Conservation (phyloP, 2,888 invertebrate genomes). For the Trypoxylon attenuatum region DNA sequence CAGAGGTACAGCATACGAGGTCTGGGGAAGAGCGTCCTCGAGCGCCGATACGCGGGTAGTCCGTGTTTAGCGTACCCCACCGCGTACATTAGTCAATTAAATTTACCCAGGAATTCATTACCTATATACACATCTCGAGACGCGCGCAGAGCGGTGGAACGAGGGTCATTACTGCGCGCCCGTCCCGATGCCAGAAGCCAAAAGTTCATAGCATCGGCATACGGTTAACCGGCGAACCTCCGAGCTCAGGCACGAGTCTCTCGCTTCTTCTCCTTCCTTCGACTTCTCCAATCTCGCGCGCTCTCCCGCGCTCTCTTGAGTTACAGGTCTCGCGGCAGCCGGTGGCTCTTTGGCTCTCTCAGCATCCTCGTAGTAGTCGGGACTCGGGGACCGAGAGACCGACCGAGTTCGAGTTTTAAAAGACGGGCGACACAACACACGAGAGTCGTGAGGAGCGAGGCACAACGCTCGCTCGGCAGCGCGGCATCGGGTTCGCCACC, state of each 20-base stretch:
- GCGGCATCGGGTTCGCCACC: slow-evolving; percentile 43
- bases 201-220: slow-evolving; percentile 54
- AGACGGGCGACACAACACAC: slow-evolving; percentile 50
- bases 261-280: neutral
- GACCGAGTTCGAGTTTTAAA: slow-evolving; percentile 54
- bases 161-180: slow-evolving; percentile 40
- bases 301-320: slow-evolving; percentile 12
- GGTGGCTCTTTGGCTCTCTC: slow-evolving; percentile 42
- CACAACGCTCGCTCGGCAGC: slow-evolving; percentile 24
- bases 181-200: slow-evolving; percentile 52
- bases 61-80: slow-evolving; percentile 4
- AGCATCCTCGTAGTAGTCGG: slow-evolving; percentile 31
- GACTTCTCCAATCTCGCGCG: neutral
- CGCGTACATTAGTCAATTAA: slow-evolving; percentile 38
- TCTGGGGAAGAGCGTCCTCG: slow-evolving; percentile 2
- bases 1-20: neutral
- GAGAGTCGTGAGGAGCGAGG: slow-evolving; percentile 55
- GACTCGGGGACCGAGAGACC: slow-evolving; percentile 25
- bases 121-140: neutral
- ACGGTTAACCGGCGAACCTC: slow-evolving; percentile 33
- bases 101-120: slow-evolving; percentile 28
- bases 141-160: slow-evolving; percentile 17
- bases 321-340: slow-evolving; percentile 22
- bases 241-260: slow-evolving; percentile 28
- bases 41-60: slow-evolving; percentile 19